A percentile compares a stretch with the other conserved stretches of the same genome.
These are phyloP conservation scores for Potamarius usumacintae DNA, from an alignment of 2,113 vertebrate genomes.

Conservation along the genomic window DNA sequence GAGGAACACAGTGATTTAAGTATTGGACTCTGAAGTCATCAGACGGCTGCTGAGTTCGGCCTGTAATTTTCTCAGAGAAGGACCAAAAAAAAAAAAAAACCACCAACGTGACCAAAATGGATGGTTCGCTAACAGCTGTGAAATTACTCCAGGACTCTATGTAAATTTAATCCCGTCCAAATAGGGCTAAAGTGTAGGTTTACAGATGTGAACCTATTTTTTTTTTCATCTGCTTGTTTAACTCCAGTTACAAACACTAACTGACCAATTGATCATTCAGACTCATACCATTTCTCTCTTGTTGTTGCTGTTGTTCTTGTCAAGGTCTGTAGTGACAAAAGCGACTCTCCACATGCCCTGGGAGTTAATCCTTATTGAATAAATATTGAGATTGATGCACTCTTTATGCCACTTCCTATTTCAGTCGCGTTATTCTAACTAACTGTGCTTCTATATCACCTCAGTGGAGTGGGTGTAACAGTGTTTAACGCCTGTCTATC, in stretches of 20 bases:
- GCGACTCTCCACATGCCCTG: neutral
- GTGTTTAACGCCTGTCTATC: conserved; percentile 14
- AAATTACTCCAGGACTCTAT: neutral
- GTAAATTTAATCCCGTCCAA: neutral
- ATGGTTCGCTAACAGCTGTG: neutral
- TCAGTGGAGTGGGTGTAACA: conserved; percentile 10
- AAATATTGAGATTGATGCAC: neutral
- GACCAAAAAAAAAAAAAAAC: neutral
- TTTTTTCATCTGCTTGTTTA: neutral
- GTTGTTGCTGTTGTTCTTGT: neutral
- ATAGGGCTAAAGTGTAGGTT: neutral
- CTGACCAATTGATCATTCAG: neutral
- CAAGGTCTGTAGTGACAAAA: neutral
- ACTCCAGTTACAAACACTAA: neutral
- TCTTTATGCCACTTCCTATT: neutral
- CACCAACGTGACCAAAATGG: too few species aligned
- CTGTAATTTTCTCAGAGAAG: neutral
- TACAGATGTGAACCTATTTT: neutral
- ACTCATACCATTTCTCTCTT: neutral
- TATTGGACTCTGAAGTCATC: neutral
- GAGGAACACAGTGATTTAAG: neutral
- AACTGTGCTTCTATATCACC: neutral
- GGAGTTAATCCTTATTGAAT: neutral
- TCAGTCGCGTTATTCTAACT: neutral
- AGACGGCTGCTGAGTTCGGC: neutral